Percentiles rank a stretch among this genome's conserved stretches.
These are phyloP conservation scores for Rafetus swinhoei DNA, from an alignment of 2,113 vertebrate genomes.

Conservation along the genomic window DNA sequence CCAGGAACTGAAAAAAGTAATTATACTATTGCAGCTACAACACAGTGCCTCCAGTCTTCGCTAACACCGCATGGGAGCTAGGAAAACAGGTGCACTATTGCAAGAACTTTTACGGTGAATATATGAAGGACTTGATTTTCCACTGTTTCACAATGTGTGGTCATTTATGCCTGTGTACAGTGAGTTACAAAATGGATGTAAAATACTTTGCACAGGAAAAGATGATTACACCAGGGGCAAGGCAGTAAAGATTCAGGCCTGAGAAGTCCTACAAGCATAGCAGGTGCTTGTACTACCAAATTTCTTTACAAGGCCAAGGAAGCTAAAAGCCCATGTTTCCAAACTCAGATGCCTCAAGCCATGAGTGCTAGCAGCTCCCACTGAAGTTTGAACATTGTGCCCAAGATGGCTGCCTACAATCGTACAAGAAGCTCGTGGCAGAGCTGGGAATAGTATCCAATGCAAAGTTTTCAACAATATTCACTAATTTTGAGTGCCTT, in stretches of 20 bases:
- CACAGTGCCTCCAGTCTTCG: background rate
- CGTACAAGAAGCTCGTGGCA: background rate
- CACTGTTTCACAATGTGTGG: background rate
- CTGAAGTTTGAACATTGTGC: background rate
- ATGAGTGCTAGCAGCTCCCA: background rate
- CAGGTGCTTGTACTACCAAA: fast-evolving
- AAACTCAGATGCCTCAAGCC: background rate
- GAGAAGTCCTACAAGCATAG: background rate
- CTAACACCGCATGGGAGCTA: background rate
- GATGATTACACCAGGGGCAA: background rate
- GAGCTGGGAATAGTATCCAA: background rate
- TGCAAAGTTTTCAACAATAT: background rate
- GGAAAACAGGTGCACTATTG: background rate
- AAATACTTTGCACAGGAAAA: fast-evolving
- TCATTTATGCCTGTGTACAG: fast-evolving
- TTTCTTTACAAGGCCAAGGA: background rate
- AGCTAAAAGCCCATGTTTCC: background rate
- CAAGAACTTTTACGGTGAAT: background rate
- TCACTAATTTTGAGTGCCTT: background rate
- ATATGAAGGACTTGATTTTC: fast-evolving
- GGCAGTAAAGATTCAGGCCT: background rate
- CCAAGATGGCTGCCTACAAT: background rate
- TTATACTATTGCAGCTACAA: fast-evolving
- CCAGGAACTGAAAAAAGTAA: background rate
- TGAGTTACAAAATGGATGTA: background rate